phyloP scores from a whole-genome alignment of 2,888 invertebrate species.

The Agrotis exclamationis region DNA sequence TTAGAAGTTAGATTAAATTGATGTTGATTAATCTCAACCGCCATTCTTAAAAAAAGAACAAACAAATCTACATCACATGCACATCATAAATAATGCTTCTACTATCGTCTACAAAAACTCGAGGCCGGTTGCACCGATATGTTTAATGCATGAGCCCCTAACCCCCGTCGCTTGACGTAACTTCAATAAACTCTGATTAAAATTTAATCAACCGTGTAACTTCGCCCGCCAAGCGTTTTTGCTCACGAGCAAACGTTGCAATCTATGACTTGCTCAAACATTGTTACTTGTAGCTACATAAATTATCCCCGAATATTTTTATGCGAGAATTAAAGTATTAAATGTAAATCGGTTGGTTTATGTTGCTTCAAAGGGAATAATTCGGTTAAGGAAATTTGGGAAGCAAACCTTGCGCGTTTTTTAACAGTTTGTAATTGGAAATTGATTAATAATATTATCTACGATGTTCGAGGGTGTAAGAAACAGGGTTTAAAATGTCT shows the following conservation, averaged over 20 bases:
- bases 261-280: slow-evolving; percentile 56
- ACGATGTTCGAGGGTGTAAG: too few species aligned
- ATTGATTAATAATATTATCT: too few species aligned
- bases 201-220: slow-evolving; percentile 79
- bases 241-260: slow-evolving; percentile 64
- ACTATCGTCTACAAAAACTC: slow-evolving; percentile 26
- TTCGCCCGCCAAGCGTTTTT: slow-evolving; percentile 70
- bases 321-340: slow-evolving; percentile 23
- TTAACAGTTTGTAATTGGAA: background rate
- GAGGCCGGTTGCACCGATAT: slow-evolving; percentile 41
- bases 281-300: slow-evolving; percentile 50
- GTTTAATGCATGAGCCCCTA: slow-evolving; percentile 57
- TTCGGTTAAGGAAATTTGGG: slow-evolving; percentile 4
- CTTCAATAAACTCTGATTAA: slow-evolving; percentile 79
- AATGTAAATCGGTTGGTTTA: slow-evolving; percentile 19
- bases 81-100: slow-evolving; percentile 24
- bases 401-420: slow-evolving; percentile 2
- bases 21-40: too few species aligned
- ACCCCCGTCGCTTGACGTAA: slow-evolving; percentile 61
- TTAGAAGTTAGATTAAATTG: too few species aligned
- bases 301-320: slow-evolving; percentile 45
- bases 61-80: slow-evolving; percentile 7
- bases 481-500: too few species aligned
- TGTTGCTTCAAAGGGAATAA: slow-evolving; percentile 11
- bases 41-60: background rate